Conservation (phyloP, 2,888 invertebrate species). For the Erebia epiphron region DNA sequence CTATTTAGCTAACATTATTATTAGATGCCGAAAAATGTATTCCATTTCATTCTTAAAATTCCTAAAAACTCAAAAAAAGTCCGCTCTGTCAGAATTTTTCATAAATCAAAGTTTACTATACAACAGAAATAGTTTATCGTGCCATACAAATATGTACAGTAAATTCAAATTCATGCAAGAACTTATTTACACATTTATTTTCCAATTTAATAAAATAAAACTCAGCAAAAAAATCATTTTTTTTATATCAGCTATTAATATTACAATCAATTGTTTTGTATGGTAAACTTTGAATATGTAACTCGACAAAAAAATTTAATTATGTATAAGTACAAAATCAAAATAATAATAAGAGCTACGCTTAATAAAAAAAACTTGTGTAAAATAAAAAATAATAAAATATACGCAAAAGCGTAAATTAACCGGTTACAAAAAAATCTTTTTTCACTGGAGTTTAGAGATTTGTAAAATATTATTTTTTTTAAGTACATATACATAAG, state of each 20-base stretch:
- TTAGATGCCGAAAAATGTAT: conserved; percentile 7
- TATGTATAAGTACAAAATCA: conserved; percentile 20
- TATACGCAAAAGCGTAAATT: conserved; percentile 41
- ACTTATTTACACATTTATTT: conserved; percentile 40
- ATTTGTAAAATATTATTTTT: conserved; percentile 37
- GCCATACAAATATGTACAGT: not conserved
- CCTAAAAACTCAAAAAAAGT: conserved; percentile 9
- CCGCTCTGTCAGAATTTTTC: not conserved
- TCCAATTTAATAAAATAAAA: conserved; percentile 14
- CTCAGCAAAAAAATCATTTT: conserved; percentile 5
- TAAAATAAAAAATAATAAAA: conserved; percentile 42
- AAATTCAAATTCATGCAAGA: conserved; percentile 33
- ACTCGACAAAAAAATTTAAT: not conserved
- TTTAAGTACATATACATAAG: conserved; percentile 46
- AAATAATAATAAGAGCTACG: conserved; percentile 41
- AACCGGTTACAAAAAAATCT: conserved; percentile 41
- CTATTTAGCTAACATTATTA: conserved; percentile 28
- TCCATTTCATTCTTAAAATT: not conserved
- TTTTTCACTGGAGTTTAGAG: conserved; percentile 46
- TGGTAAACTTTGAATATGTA: conserved; percentile 21
- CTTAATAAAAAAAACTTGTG: conserved; percentile 40
- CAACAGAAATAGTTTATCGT: conserved; percentile 11
- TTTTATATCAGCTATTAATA: not conserved
- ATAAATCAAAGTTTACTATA: conserved; percentile 42
- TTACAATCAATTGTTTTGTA: not conserved